Evolutionary conservation across 2,888 invertebrate species (phyloP), one percentile per base, ranked within the genome.

Genomic region (Caprella mutica): DNA sequence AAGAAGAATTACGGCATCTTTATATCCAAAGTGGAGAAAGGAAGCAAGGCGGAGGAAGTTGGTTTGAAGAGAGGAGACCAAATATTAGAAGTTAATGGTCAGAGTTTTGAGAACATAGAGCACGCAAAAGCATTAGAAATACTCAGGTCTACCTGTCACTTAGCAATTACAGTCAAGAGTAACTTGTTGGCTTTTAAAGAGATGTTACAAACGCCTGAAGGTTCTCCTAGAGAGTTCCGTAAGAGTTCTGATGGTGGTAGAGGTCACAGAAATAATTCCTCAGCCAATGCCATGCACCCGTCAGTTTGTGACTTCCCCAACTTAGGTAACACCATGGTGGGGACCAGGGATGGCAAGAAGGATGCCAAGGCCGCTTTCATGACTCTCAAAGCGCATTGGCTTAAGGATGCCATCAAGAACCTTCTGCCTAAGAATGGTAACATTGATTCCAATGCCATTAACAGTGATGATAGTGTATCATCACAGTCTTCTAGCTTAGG

Each of bases 51-150:
- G 6, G 91, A 93, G 73, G 91, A 93, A 72, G 88, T 92, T 24
- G 97, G 97, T 1, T 76, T 98, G 51, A 94, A 96, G 73, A 80
- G 94, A 54, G 97, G 96, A 39, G 97, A 98, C 77, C 96, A 98
- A 78, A 89, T 98, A 64, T 77, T 97, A 67, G 94, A 96, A 77
- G 94, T 98, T 1, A 99, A 98, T 74, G 93, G 94, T 27, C 91
- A 94, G 72, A 92, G 88, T 69, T 93, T 97, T 73, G 86, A 89
- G 70, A 90, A 91, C 74, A 89, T 97, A 48, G 87, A 85, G 68
- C 86, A 90, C 72, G 83, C 85, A 46, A 83, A 86, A 70, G 96
- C 97, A 9, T 78, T 94, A 73, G 96, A 97, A 75, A 84, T 96
- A 65, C 80, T 98, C 17, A 81, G 86, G 66, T 86, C 90, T 59